Conservation (phyloP, 2,797 vertebrate species). For the Arctocebus calabarensis region DNA sequence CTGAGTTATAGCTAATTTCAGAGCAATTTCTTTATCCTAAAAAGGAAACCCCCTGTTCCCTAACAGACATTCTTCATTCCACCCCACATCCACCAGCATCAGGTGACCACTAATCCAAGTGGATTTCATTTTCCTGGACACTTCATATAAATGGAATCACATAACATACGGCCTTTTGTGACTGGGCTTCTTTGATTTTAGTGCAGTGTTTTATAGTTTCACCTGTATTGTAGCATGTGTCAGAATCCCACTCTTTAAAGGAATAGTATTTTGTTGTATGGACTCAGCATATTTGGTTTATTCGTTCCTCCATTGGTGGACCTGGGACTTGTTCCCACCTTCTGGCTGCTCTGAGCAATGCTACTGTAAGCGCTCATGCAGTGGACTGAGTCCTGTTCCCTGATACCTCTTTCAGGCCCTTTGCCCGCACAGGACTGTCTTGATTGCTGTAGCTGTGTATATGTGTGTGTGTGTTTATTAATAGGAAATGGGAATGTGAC, state of each 20-base stretch:
- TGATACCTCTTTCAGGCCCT: not conserved
- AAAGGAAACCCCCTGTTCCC: rapidly evolving
- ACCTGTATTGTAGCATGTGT: rapidly evolving
- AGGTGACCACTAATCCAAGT: not conserved
- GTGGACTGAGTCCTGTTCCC: too few species aligned
- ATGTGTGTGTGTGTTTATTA: too few species aligned
- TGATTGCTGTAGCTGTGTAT: not conserved
- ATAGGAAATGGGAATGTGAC: not conserved
- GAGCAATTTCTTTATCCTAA: too few species aligned
- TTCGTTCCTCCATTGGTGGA: rapidly evolving
- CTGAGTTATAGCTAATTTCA: not conserved
- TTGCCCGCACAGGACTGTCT: rapidly evolving
- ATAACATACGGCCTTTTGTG: rapidly evolving
- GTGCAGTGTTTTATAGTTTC: not conserved
- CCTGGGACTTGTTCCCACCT: too few species aligned
- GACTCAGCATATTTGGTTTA: rapidly evolving
- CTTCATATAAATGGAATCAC: not conserved
- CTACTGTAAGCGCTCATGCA: not conserved
- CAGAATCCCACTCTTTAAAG: too few species aligned
- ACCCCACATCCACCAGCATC: rapidly evolving
- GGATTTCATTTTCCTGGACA: not conserved
- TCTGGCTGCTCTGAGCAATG: rapidly evolving
- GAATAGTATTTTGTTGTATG: not conserved
- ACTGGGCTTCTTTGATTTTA: not conserved
- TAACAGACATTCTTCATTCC: not conserved